A percentile compares a stretch with the other conserved stretches of the same genome.
Conservation (phyloP, 2,113 vertebrate species). For the Phoenicopterus ruber region DNA sequence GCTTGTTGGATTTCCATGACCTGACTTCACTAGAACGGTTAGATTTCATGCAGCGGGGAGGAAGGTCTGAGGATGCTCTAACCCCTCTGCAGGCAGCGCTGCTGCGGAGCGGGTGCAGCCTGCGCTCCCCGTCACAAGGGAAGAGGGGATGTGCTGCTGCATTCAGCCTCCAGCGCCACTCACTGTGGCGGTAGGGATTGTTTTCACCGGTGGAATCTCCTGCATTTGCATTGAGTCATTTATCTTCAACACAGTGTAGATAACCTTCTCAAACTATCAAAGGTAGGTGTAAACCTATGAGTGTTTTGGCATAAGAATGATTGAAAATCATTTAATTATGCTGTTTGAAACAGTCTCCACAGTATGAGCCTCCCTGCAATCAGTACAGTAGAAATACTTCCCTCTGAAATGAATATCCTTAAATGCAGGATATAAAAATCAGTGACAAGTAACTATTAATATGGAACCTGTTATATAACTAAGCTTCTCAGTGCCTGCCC, state of each 20-base stretch:
- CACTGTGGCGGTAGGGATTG: not conserved
- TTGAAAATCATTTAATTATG: constrained; percentile 6
- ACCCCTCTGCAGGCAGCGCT: accelerated
- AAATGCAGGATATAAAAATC: not conserved
- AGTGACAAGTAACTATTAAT: not conserved
- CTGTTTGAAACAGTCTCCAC: not conserved
- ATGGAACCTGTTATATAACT: not conserved
- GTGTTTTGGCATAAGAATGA: not conserved
- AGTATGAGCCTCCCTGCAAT: not conserved
- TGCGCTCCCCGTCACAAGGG: not conserved
- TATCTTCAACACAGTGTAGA: not conserved
- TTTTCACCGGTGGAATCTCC: not conserved
- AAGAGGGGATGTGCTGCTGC: not conserved
- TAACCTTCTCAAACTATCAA: not conserved
- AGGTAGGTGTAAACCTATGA: not conserved
- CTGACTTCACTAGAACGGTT: not conserved
- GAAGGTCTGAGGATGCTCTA: not conserved
- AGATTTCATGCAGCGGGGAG: accelerated
- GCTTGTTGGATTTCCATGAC: not conserved
- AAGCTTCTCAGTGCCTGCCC: not conserved
- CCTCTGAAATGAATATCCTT: not conserved
- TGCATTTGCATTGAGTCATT: not conserved
- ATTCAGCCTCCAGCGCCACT: not conserved
- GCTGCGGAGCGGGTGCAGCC: accelerated
- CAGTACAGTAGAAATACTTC: not conserved